Evolutionary conservation across 2,888 invertebrate species (phyloP).

Genomic region (Lasioglossum lativentre): DNA sequence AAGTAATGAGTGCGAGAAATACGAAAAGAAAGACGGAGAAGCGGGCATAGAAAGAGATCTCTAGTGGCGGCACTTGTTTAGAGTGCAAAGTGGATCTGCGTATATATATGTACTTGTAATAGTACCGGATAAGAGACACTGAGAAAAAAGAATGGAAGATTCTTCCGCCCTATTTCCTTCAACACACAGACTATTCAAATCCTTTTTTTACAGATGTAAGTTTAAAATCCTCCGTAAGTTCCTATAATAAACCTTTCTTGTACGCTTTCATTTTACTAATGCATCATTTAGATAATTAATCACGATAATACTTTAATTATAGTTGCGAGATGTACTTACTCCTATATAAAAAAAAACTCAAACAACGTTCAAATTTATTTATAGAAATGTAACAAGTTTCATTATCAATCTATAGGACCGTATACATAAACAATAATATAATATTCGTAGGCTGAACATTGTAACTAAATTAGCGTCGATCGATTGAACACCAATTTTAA

Average conservation of each 20-base stretch:
- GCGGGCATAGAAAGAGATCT: slow-evolving; percentile 35
- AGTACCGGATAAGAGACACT: slow-evolving; percentile 40
- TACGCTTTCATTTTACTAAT: neutral
- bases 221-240: neutral
- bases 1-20: slow-evolving; percentile 26
- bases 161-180: slow-evolving; percentile 44
- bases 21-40: slow-evolving; percentile 24
- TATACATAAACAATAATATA: no score
- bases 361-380: neutral
- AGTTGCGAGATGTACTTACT: neutral
- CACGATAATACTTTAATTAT: neutral
- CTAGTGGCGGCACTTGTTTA: slow-evolving; percentile 54
- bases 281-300: neutral
- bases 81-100: slow-evolving; percentile 65
- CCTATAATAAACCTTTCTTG: neutral
- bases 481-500: neutral
- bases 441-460: no score
- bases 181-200: slow-evolving; percentile 35
- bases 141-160: slow-evolving; percentile 40
- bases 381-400: no score
- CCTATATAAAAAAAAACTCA: neutral
- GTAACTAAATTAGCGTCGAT: neutral
- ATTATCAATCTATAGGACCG: no score
- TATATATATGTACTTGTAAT: slow-evolving; percentile 33
- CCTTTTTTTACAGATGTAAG: slow-evolving; percentile 5